A percentile compares a stretch with the other conserved stretches of the same genome.
Conservation (phyloP, 2,113 vertebrate genomes). For the Saguinus imperator region DNA sequence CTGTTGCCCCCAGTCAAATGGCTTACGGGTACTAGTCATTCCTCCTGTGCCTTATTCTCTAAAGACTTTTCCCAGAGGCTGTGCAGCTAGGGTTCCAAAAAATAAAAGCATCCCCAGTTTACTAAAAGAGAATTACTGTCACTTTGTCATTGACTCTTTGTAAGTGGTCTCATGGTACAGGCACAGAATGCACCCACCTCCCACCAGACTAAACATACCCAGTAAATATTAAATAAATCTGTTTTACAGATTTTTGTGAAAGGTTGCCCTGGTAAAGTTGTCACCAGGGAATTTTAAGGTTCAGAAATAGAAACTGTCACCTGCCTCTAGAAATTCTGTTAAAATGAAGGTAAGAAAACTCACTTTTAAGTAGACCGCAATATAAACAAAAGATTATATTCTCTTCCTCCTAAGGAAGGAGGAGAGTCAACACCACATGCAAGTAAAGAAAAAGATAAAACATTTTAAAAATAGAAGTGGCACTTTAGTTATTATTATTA, state of each 20-base stretch:
- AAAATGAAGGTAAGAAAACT: neutral
- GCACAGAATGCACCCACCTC: neutral
- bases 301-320: neutral
- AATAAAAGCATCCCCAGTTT: neutral
- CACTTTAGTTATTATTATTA: neutral
- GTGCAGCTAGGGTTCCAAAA: neutral
- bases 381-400: neutral
- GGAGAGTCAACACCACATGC: neutral
- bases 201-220: rapidly evolving
- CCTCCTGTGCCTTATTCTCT: neutral
- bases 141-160: neutral
- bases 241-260: neutral
- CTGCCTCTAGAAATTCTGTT: neutral
- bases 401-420: neutral
- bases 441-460: neutral
- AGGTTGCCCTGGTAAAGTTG: neutral
- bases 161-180: neutral
- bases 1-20: neutral
- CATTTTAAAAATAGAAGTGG: neutral
- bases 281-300: neutral
- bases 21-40: neutral
- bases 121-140: neutral
- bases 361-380: neutral
- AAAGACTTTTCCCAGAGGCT: neutral
- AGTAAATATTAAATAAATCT: neutral